These are phyloP conservation scores for Tretioscincus oriximinensis DNA, from an alignment of 2,113 vertebrate genomes.

Conservation along the genomic window DNA sequence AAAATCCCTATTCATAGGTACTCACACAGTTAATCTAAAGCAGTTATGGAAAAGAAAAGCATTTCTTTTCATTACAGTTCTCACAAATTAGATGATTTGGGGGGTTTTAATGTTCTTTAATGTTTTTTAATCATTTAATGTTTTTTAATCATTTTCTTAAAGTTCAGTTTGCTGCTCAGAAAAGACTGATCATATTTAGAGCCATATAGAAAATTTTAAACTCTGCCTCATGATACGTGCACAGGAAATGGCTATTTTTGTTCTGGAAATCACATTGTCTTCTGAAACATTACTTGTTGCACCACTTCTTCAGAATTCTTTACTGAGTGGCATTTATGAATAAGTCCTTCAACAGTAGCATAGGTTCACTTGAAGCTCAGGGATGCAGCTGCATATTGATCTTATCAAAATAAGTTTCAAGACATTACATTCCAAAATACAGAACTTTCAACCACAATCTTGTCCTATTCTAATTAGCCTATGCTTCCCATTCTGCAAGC, in stretches of 20 bases:
- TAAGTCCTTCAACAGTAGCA: no score
- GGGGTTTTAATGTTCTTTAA: no score
- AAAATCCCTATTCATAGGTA: conserved; percentile 34
- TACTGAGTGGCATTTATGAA: background rate
- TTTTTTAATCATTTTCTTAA: conserved; percentile 7
- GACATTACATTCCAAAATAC: no score
- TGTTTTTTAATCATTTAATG: no score
- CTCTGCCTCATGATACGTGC: conserved; percentile 25
- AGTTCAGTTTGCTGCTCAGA: conserved; percentile 14
- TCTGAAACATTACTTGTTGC: conserved; percentile 41
- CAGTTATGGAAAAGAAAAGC: conserved; percentile 30
- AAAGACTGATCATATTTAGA: fast-evolving
- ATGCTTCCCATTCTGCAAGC: no score
- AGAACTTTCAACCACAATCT: no score
- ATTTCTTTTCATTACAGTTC: conserved; percentile 61
- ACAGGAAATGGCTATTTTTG: conserved; percentile 47
- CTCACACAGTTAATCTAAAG: conserved; percentile 40
- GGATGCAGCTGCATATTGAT: no score
- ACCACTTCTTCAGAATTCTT: conserved; percentile 40
- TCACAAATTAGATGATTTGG: conserved; percentile 42
- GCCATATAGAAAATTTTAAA: background rate
- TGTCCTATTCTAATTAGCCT: no score
- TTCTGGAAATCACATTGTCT: conserved; percentile 36
- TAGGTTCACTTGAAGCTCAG: no score
- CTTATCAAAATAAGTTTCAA: no score